Percentiles rank a stretch among this genome's conserved stretches.
These are phyloP conservation scores for Pardalotus punctatus DNA, from an alignment of 2,113 vertebrate genomes.

Conservation along the genomic window DNA sequence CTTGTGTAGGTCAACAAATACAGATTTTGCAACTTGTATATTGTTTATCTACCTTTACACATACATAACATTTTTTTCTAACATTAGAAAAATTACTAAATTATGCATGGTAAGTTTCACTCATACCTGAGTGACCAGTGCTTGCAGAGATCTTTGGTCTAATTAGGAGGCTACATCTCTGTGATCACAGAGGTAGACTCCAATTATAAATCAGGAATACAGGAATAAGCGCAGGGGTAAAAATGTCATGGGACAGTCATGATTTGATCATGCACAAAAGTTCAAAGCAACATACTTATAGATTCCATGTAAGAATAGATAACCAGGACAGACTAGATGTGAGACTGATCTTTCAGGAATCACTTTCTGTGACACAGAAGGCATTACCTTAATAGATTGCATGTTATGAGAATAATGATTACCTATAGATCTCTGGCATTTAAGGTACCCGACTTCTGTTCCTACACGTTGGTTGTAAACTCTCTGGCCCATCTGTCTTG, in stretches of 20 bases:
- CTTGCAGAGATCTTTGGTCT: not conserved
- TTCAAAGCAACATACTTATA: not conserved
- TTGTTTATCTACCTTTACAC: not conserved
- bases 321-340: not conserved
- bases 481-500: not conserved
- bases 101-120: not conserved
- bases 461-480: accelerated
- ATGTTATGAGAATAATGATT: not conserved
- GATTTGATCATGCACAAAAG: not conserved
- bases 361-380: not conserved
- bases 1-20: not conserved
- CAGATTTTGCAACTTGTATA: not conserved
- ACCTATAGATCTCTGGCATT: not conserved
- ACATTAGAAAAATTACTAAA: not conserved
- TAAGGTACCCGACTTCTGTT: not conserved
- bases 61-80: not conserved
- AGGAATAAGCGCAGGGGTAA: not conserved
- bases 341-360: not conserved
- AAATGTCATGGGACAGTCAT: no score
- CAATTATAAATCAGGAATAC: not conserved
- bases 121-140: accelerated
- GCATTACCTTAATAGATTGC: not conserved
- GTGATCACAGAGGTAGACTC: not conserved
- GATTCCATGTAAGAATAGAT: not conserved
- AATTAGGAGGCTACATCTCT: not conserved